Evolutionary conservation across 1,140 invertebrate genomes (phyloP).

Genomic region (Monochamus saltuarius): DNA sequence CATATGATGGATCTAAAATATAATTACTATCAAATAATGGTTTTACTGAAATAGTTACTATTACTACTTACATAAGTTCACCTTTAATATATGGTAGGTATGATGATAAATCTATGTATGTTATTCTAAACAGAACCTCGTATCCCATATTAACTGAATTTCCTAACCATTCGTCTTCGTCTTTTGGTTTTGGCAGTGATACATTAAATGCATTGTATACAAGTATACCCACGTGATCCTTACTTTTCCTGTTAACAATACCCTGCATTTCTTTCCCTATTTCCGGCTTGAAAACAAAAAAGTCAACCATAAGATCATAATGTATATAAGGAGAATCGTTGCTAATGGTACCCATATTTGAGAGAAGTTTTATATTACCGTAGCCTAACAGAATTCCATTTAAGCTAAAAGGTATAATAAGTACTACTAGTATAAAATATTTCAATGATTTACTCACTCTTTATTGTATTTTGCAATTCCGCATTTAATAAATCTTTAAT

Average conservation of each 20-base stretch:
- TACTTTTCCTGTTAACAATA: conserved; percentile 62
- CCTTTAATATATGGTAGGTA: conserved; percentile 36
- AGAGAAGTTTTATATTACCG: conserved; percentile 61
- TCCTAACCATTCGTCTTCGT: conserved; percentile 60
- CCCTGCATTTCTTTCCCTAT: conserved; percentile 56
- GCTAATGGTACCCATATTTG: conserved; percentile 55
- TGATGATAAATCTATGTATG: conserved; percentile 39
- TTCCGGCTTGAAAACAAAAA: conserved; percentile 63
- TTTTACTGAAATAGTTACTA: not conserved
- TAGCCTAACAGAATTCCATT: conserved; percentile 64
- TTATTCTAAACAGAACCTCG: conserved; percentile 60
- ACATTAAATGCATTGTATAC: conserved; percentile 68
- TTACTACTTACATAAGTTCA: conserved; percentile 28
- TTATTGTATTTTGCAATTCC: conserved; percentile 59
- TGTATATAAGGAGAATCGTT: conserved; percentile 62
- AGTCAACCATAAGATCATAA: conserved; percentile 63
- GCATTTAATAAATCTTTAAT: conserved; percentile 57
- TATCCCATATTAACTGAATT: conserved; percentile 57
- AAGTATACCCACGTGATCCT: conserved; percentile 63
- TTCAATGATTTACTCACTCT: conserved; percentile 50
- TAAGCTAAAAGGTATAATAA: conserved; percentile 49
- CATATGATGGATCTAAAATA: conserved; percentile 5
- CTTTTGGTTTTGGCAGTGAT: conserved; percentile 59
- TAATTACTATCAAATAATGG: not conserved
- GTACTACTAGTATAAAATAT: not conserved